Evolutionary conservation across 2,888 invertebrate genomes (phyloP).

Genomic region (Yponomeuta sedellus): DNA sequence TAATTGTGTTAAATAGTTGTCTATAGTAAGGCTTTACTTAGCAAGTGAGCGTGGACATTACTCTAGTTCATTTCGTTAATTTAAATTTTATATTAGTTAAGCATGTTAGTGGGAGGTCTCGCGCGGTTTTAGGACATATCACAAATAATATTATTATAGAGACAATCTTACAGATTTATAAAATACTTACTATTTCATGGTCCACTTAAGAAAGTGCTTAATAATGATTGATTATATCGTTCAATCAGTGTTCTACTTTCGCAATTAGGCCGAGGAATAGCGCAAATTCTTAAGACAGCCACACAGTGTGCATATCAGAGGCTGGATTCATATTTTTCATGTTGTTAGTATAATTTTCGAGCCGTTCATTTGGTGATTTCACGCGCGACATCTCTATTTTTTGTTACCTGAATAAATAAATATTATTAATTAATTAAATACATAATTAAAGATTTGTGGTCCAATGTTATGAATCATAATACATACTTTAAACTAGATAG

Average conservation of each 20-base stretch:
- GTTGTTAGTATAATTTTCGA: slow-evolving; percentile 22
- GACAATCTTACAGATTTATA: neutral
- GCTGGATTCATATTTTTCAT: slow-evolving; percentile 24
- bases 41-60: slow-evolving; percentile 60
- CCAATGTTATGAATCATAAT: slow-evolving; percentile 75
- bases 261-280: neutral
- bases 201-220: neutral
- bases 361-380: slow-evolving; percentile 29
- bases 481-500: slow-evolving; percentile 70
- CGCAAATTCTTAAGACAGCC: slow-evolving; percentile 18
- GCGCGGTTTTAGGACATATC: slow-evolving; percentile 52
- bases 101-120: slow-evolving; percentile 53
- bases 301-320: slow-evolving; percentile 48
- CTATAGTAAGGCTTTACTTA: slow-evolving; percentile 25
- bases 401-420: slow-evolving; percentile 73
- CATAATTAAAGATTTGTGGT: slow-evolving; percentile 72
- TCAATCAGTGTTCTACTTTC: no score
- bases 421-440: slow-evolving; percentile 69
- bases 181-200: neutral
- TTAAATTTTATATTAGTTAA: slow-evolving; percentile 53
- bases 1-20: slow-evolving; percentile 7
- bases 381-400: slow-evolving; percentile 56
- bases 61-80: slow-evolving; percentile 71
- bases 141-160: slow-evolving; percentile 21
- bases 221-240: no score